Evolutionary conservation across 2,888 invertebrate genomes (phyloP).

Genomic region (Saturnia japonica): DNA sequence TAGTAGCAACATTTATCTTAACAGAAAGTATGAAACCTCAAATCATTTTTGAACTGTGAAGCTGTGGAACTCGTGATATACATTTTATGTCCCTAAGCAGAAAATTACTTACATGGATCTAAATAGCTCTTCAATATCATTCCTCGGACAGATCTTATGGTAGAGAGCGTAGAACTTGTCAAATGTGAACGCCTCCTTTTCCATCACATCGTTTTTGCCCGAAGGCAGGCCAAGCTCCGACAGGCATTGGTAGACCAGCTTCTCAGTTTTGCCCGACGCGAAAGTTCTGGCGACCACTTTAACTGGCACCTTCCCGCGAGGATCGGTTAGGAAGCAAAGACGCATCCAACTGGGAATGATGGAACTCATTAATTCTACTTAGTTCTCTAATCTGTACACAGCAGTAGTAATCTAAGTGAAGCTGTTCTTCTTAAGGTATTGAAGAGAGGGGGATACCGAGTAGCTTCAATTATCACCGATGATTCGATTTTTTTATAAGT

Average conservation of each 20-base stretch:
- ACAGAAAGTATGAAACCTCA: not conserved
- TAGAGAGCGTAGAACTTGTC: constrained; percentile 99
- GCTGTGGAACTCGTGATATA: not conserved
- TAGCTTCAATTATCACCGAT: too few species aligned
- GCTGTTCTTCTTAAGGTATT: not conserved
- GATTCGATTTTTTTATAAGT: too few species aligned
- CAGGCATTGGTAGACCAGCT: constrained; percentile 97
- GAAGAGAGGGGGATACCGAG: not conserved
- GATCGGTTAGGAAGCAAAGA: constrained; percentile 95
- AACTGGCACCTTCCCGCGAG: constrained; percentile 97
- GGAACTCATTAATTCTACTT: constrained; percentile 1
- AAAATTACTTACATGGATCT: constrained; percentile 91
- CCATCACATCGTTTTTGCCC: constrained; percentile 98
- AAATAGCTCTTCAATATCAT: constrained; percentile 99
- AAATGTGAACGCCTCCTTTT: constrained; percentile 96
- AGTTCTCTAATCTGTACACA: not conserved
- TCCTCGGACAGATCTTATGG: constrained; percentile 99
- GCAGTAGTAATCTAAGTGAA: not conserved
- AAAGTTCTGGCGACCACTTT: constrained; percentile 98
- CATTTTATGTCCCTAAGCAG: not conserved
- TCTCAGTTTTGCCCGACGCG: constrained; percentile 99
- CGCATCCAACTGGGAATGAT: constrained; percentile 97
- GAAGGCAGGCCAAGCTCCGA: constrained; percentile 96
- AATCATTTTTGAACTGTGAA: not conserved
- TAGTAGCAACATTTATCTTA: not conserved